Conservation (phyloP, 2,797 vertebrate species). For the Micropoecilia bifurca region DNA sequence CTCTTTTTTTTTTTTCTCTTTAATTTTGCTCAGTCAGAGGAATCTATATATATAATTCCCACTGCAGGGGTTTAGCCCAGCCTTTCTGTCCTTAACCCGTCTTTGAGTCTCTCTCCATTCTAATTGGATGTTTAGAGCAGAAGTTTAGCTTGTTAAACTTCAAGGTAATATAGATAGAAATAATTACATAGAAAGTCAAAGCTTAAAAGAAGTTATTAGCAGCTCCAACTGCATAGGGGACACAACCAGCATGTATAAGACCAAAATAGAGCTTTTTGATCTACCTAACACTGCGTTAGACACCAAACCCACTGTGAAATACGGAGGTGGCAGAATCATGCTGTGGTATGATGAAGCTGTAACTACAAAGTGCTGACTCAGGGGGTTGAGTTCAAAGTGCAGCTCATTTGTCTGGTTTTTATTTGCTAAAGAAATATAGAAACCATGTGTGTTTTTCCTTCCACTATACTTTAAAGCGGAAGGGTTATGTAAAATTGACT, state of each 20-base stretch:
- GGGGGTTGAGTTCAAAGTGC: neutral
- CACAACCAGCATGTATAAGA: neutral
- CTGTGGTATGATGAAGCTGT: neutral
- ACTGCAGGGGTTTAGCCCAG: constrained; percentile 24
- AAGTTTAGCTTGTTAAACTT: neutral
- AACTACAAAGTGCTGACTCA: neutral
- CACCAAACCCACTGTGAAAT: neutral
- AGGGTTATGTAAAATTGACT: too few relatives aligned
- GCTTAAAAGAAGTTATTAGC: neutral
- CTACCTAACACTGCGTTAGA: neutral
- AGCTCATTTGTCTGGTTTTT: neutral
- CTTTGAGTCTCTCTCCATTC: constrained; percentile 8
- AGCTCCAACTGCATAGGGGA: neutral
- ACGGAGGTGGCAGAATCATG: neutral
- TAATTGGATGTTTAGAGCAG: neutral
- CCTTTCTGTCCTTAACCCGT: constrained; percentile 8
- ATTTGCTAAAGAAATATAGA: neutral
- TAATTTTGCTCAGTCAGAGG: constrained; percentile 30
- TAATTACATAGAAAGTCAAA: neutral
- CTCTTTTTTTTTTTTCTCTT: neutral
- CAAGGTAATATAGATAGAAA: neutral
- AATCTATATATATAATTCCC: constrained; percentile 22
- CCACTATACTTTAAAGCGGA: neutral
- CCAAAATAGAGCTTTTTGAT: neutral
- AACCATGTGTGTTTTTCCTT: neutral